phyloP scores from a whole-genome alignment of 2,888 invertebrate genomes.

The Pollenia amentaria region DNA sequence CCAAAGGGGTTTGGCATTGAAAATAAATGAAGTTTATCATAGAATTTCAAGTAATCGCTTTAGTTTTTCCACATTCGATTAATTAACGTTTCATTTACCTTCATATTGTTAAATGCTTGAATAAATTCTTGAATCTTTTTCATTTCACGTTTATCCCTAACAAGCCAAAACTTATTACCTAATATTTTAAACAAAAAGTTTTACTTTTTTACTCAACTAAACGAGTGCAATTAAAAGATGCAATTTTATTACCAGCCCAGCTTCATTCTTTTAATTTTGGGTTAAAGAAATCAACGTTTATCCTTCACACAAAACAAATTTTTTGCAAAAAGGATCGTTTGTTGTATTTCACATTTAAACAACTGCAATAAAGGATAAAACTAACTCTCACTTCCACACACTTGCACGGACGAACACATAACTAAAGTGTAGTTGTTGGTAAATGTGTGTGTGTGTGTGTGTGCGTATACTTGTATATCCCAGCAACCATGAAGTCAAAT shows the following conservation, averaged over 20 bases:
- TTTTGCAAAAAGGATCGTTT: constrained; percentile 13
- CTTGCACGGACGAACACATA: no score
- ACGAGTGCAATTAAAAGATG: constrained; percentile 60
- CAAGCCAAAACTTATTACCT: background rate
- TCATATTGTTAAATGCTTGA: background rate
- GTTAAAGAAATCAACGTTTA: constrained; percentile 10
- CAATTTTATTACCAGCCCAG: constrained; percentile 38
- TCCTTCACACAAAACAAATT: background rate
- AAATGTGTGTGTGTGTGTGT: no score
- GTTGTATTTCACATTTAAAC: constrained; percentile 37
- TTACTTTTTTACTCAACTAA: constrained; percentile 12
- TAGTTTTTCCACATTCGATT: background rate
- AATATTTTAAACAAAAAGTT: background rate
- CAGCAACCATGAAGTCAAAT: no score
- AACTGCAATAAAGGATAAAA: constrained; percentile 21
- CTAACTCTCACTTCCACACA: background rate
- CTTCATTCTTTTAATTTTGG: constrained; percentile 6
- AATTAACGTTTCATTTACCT: background rate
- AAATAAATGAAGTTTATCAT: no score
- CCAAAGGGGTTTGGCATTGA: no score
- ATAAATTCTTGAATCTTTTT: no score
- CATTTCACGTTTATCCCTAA: background rate
- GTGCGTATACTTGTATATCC: no score
- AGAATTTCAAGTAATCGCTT: no score
- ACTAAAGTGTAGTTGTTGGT: no score